Conservation (phyloP, 2,888 invertebrate species). For the Candidula unifasciata region DNA sequence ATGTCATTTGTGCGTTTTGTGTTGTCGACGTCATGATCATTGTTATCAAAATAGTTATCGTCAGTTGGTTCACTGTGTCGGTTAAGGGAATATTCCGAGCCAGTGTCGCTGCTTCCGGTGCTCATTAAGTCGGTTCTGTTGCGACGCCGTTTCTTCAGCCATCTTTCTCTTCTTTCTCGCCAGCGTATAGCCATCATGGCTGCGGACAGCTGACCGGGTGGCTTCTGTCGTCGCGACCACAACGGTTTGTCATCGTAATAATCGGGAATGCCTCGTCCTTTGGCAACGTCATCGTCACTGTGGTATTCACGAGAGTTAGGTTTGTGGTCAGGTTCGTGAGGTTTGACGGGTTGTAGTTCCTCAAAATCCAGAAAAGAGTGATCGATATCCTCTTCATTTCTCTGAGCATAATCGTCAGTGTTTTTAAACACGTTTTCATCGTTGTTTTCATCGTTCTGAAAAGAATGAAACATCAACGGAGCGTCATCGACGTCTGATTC, state of each 20-base stretch:
- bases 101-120: constrained; percentile 44
- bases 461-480: background rate
- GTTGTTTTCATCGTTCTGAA: background rate
- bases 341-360: background rate
- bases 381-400: background rate
- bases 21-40: background rate
- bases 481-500: constrained; percentile 39
- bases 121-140: constrained; percentile 48
- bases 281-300: constrained; percentile 50
- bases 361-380: constrained; percentile 25
- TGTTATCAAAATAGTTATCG: background rate
- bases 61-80: background rate
- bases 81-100: constrained; percentile 4
- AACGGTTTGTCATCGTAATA: constrained; percentile 49
- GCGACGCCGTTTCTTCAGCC: constrained; percentile 44
- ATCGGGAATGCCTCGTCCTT: constrained; percentile 44
- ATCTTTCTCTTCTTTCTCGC: constrained; percentile 47
- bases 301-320: constrained; percentile 40
- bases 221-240: constrained; percentile 42
- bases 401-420: background rate
- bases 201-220: constrained; percentile 34
- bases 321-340: background rate
- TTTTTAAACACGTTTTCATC: background rate
- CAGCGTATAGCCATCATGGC: constrained; percentile 37
- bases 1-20: constrained; percentile 15